Conservation (phyloP, 2,113 vertebrate genomes). For the Lycaon pictus region DNA sequence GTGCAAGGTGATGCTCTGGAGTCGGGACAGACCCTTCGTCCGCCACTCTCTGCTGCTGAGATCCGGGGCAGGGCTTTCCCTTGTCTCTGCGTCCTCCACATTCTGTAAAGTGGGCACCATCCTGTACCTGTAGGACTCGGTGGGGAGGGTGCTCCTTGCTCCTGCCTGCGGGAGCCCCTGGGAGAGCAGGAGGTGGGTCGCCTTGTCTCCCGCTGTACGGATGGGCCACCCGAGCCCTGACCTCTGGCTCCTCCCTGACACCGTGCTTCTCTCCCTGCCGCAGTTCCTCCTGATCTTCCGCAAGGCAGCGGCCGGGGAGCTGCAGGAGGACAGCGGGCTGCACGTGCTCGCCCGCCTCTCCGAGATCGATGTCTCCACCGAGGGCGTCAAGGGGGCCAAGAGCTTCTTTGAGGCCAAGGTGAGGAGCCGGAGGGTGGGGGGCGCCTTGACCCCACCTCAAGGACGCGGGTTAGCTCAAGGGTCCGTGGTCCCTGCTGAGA, state of each 20-base stretch:
- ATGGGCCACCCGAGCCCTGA: background rate
- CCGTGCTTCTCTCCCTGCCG: accelerated
- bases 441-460: accelerated
- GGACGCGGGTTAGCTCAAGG: background rate
- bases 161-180: background rate
- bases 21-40: background rate
- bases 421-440: conserved; percentile 58
- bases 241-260: background rate
- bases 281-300: conserved; percentile 98
- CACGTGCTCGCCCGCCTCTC: conserved; percentile 93
- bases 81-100: background rate
- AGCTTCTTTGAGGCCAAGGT: conserved; percentile 98
- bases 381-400: conserved; percentile 97
- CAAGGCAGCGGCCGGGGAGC: conserved; percentile 95
- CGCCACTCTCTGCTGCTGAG: background rate
- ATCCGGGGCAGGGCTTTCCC: background rate
- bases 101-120: too few relatives aligned
- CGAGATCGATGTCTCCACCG: conserved; percentile 95
- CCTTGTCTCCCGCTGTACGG: background rate
- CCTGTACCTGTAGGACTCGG: background rate
- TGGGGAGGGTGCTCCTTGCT: too few relatives aligned
- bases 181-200: background rate
- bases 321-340: conserved; percentile 95
- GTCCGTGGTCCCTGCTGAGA: background rate
- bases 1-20: accelerated